Conservation (phyloP, 2,888 invertebrate genomes). For the Mesorhabditis belari region DNA sequence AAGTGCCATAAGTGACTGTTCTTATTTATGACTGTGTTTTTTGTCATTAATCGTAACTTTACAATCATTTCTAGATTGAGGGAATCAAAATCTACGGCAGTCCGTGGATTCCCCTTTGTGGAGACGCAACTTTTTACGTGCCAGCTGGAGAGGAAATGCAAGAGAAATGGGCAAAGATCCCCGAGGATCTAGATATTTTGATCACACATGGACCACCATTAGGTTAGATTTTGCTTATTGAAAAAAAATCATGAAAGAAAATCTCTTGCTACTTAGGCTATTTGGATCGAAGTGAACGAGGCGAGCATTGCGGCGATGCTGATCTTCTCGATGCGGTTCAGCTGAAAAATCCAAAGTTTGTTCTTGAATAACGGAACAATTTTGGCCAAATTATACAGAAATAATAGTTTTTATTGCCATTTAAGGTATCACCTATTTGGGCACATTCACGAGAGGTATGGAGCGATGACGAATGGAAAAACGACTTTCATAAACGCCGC, state of each 20-base stretch:
- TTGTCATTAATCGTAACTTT: not conserved
- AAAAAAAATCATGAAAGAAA: too few species aligned
- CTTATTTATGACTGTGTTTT: too few species aligned
- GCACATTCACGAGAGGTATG: slow-evolving; percentile 72
- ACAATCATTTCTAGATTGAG: slow-evolving; percentile 30
- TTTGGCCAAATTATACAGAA: not conserved
- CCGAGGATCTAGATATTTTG: slow-evolving; percentile 69
- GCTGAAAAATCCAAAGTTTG: slow-evolving; percentile 6
- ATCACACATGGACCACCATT: slow-evolving; percentile 76
- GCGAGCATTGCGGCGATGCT: slow-evolving; percentile 33
- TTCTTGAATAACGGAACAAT: not conserved
- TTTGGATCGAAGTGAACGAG: slow-evolving; percentile 26
- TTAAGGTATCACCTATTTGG: slow-evolving; percentile 78
- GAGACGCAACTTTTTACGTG: slow-evolving; percentile 40
- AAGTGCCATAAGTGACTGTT: too few species aligned
- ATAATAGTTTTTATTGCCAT: slow-evolving; percentile 60
- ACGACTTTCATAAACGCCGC: slow-evolving; percentile 55
- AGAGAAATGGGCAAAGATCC: slow-evolving; percentile 75
- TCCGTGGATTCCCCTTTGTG: slow-evolving; percentile 46
- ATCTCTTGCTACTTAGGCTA: slow-evolving; percentile 18
- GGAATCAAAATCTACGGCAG: slow-evolving; percentile 47
- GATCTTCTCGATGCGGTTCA: slow-evolving; percentile 34
- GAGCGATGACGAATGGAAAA: slow-evolving; percentile 53
- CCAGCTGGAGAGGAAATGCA: slow-evolving; percentile 64
- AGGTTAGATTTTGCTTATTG: too few species aligned